Evolutionary conservation across 1,140 invertebrate genomes (phyloP).

Genomic region (Pseudomyrmex sp.): DNA sequence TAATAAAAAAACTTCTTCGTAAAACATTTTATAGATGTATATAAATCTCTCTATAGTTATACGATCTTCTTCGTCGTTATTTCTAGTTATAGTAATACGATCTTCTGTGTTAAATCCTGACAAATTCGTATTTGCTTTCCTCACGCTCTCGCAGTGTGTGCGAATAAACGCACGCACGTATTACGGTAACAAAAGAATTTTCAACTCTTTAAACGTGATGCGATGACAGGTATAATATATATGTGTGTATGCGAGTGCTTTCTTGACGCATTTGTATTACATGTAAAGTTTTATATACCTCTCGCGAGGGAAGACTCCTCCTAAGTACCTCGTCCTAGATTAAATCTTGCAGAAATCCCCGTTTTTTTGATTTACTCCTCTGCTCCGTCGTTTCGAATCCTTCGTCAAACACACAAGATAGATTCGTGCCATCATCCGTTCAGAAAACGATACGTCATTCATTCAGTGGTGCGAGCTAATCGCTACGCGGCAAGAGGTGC

Average conservation of each 20-base stretch:
- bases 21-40: too few species aligned
- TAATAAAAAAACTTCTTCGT: constrained; percentile 4
- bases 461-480: constrained; percentile 54
- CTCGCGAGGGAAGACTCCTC: constrained; percentile 68
- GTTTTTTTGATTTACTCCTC: constrained; percentile 36
- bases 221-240: background rate
- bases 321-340: constrained; percentile 49
- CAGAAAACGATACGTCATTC: constrained; percentile 6
- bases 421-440: too few species aligned
- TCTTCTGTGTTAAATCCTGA: too few species aligned
- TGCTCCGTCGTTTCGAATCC: constrained; percentile 40
- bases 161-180: constrained; percentile 24
- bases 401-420: constrained; percentile 3
- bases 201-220: background rate
- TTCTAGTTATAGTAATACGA: too few species aligned
- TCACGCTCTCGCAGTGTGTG: background rate
- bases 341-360: constrained; percentile 46
- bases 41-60: too few species aligned
- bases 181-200: constrained; percentile 15
- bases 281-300: constrained; percentile 50
- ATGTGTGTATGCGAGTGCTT: constrained; percentile 36
- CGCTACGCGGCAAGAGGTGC: constrained; percentile 55
- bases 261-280: constrained; percentile 40
- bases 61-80: too few species aligned
- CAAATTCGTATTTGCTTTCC: too few species aligned